Evolutionary conservation across 2,797 vertebrate species (phyloP).

Genomic region (Artibeus jamaicensis): DNA sequence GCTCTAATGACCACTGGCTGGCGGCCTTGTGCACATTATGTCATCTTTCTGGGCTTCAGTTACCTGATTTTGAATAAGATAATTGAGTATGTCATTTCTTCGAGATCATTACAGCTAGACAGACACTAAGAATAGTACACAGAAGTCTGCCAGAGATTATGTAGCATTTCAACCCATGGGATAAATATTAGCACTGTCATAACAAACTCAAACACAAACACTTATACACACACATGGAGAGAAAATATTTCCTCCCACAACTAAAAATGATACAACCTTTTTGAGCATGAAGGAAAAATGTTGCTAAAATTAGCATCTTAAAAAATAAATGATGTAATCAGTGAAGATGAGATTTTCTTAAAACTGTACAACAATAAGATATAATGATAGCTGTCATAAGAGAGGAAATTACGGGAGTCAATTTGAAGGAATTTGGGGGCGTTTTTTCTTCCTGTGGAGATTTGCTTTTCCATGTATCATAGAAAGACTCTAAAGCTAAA

Average conservation of each 20-base stretch:
- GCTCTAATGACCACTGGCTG: neutral
- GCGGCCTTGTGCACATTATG: neutral
- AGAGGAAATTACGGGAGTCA: constrained; percentile 48
- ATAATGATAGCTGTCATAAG: constrained; percentile 50
- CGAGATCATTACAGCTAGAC: neutral
- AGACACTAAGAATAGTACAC: neutral
- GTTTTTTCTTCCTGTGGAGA: neutral
- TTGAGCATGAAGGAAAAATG: constrained; percentile 23
- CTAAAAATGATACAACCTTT: constrained; percentile 43
- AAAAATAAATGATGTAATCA: constrained; percentile 58
- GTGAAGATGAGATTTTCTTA: constrained; percentile 63
- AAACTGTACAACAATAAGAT: constrained; percentile 53
- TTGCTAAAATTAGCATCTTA: constrained; percentile 60
- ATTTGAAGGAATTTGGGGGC: constrained; percentile 5
- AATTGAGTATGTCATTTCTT: neutral
- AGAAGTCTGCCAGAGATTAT: neutral
- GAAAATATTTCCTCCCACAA: constrained; percentile 34
- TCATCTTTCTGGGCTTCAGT: neutral
- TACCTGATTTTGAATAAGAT: neutral
- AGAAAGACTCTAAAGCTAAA: neutral
- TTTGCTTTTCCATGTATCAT: neutral
- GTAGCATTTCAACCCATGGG: neutral
- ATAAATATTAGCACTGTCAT: neutral
- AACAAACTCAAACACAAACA: neutral
- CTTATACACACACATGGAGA: neutral